Evolutionary conservation across 2,797 vertebrate genomes (phyloP).

Genomic region (Serranus cabrilla): DNA sequence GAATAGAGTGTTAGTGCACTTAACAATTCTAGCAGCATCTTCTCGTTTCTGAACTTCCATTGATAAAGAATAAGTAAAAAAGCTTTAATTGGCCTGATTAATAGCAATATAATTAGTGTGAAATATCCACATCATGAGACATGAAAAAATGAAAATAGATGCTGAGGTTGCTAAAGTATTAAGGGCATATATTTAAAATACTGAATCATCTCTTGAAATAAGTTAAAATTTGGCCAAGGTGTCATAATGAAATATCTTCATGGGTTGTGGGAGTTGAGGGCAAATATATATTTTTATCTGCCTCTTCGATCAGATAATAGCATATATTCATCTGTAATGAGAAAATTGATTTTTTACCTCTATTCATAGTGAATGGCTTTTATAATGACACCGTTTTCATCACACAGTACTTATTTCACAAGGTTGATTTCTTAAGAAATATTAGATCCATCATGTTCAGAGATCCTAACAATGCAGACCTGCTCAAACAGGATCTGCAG

Average conservation of each 20-base stretch:
- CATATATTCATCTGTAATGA: not conserved
- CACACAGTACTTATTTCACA: not conserved
- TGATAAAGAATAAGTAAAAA: too few species aligned
- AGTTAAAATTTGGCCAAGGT: not conserved
- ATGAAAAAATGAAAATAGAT: too few species aligned
- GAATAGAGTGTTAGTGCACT: too few species aligned
- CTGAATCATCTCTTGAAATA: not conserved
- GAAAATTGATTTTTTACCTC: not conserved
- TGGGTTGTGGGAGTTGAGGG: not conserved
- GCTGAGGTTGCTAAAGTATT: not conserved
- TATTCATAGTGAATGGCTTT: not conserved
- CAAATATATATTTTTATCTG: not conserved
- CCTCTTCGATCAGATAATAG: not conserved
- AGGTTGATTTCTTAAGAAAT: not conserved
- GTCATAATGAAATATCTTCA: not conserved
- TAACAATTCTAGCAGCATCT: too few species aligned
- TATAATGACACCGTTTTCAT: not conserved
- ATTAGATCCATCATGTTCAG: not conserved
- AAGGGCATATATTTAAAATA: not conserved
- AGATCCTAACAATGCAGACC: not conserved
- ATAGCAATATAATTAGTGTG: not conserved
- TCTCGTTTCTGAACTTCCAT: too few species aligned
- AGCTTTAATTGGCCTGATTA: too few species aligned
- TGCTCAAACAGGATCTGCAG: not conserved
- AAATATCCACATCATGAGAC: not conserved